A percentile compares a stretch with the other conserved stretches of the same genome.
Conservation (phyloP, 2,113 vertebrate species). For the Benitochromis conjunctus region DNA sequence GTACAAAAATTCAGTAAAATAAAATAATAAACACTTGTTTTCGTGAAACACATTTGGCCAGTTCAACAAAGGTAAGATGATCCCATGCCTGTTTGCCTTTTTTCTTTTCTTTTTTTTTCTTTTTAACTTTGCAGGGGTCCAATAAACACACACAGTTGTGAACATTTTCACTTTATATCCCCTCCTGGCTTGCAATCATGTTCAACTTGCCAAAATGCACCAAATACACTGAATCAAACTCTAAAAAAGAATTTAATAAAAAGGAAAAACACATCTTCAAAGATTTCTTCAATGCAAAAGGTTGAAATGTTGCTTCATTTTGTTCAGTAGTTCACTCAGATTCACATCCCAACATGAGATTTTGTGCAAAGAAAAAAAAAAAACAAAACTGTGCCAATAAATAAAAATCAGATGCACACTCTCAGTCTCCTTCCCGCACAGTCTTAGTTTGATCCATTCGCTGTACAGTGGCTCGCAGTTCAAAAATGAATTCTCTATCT, state of each 20-base stretch:
- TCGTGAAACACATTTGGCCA: constrained; percentile 53
- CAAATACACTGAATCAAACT: constrained; percentile 1
- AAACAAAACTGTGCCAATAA: constrained; percentile 50
- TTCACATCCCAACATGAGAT: constrained; percentile 37
- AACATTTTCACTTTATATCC: neutral
- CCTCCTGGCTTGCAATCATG: neutral
- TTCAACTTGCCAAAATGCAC: constrained; percentile 6
- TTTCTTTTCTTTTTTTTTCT: neutral
- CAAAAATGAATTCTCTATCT: constrained; percentile 27
- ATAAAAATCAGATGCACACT: constrained; percentile 34
- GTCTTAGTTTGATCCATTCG: constrained; percentile 5
- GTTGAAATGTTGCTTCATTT: neutral
- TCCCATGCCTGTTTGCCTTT: neutral
- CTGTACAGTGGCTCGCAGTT: constrained; percentile 25
- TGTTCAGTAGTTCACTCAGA: constrained; percentile 44
- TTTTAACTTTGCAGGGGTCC: neutral
- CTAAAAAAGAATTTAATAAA: neutral
- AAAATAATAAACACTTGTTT: constrained; percentile 48
- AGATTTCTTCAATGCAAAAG: constrained; percentile 2
- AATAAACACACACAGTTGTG: constrained; percentile 12
- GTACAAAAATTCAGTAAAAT: constrained; percentile 64
- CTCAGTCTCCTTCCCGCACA: neutral
- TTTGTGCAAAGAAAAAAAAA: constrained; percentile 29
- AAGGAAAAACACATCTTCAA: neutral
- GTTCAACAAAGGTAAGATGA: constrained; percentile 29